Conservation (phyloP, 1,140 invertebrate genomes). For the Aphaenogaster ashmeadi region DNA sequence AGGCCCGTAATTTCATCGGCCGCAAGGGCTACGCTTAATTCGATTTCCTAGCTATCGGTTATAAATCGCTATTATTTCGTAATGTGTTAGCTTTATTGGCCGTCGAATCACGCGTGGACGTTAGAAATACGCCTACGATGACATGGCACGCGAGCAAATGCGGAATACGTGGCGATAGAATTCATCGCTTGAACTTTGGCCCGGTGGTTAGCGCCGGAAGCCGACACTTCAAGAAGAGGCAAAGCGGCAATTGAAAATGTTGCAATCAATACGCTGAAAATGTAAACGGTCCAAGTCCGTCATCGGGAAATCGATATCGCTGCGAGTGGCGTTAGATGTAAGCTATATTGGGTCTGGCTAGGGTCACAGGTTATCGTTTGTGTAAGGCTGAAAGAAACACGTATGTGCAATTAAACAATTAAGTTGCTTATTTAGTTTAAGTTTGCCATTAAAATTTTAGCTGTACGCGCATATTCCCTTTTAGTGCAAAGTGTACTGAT, state of each 20-base stretch:
- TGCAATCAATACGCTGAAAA: not conserved
- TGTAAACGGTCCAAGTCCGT: not conserved
- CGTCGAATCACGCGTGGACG: not conserved
- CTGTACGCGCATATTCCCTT: not conserved
- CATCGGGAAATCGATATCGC: not conserved
- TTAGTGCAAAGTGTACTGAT: not conserved
- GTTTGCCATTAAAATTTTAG: not conserved
- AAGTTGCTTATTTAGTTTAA: not conserved
- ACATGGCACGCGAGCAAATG: not conserved
- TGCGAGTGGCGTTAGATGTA: not conserved
- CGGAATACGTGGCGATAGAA: conserved; percentile 7
- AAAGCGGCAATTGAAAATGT: conserved; percentile 13
- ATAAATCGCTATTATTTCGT: not conserved
- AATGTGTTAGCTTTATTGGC: not conserved
- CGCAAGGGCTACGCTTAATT: not conserved
- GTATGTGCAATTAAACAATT: not conserved
- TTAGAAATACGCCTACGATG: not conserved
- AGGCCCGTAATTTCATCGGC: not conserved
- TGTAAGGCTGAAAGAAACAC: not conserved
- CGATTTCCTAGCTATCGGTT: not conserved
- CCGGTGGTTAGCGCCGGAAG: conserved; percentile 6
- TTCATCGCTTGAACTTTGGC: conserved; percentile 46
- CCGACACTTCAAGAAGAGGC: not conserved
- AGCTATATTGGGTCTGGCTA: not conserved
- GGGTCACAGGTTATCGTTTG: not conserved